These are phyloP conservation scores for Peromyscus eremicus DNA, from an alignment of 2,797 vertebrate species.

Conservation along the genomic window DNA sequence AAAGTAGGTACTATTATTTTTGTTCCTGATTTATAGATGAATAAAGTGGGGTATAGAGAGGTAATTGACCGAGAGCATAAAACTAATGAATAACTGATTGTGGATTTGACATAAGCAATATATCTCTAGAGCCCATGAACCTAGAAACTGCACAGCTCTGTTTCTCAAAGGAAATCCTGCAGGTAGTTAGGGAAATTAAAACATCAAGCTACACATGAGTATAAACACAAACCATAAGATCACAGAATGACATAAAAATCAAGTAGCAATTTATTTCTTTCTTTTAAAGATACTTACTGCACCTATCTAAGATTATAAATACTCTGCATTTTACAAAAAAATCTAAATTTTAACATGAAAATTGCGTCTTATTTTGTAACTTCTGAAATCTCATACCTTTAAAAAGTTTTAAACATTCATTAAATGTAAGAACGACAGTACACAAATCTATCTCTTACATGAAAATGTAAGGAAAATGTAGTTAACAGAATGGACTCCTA, in stretches of 20 bases:
- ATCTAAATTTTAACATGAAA: conserved; percentile 31
- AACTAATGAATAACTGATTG: not conserved
- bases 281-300: not conserved
- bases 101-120: not conserved
- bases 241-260: not conserved
- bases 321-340: conserved; percentile 12
- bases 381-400: not conserved
- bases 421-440: conserved; percentile 16
- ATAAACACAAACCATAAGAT: conserved; percentile 17
- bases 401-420: conserved; percentile 30
- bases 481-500: not conserved
- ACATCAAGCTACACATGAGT: not conserved
- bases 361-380: not conserved
- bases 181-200: conserved; percentile 48
- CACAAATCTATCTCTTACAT: conserved; percentile 18
- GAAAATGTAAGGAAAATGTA: not conserved
- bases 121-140: not conserved
- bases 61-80: not conserved
- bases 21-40: not conserved
- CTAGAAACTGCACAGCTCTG: not conserved
- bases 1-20: not conserved
- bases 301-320: conserved; percentile 18
- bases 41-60: conserved; percentile 28
- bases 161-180: conserved; percentile 35
- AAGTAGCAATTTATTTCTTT: conserved; percentile 5